phyloP scores from a whole-genome alignment of 92 coral and sea anemone species.

The Pocillopora grandis region DNA sequence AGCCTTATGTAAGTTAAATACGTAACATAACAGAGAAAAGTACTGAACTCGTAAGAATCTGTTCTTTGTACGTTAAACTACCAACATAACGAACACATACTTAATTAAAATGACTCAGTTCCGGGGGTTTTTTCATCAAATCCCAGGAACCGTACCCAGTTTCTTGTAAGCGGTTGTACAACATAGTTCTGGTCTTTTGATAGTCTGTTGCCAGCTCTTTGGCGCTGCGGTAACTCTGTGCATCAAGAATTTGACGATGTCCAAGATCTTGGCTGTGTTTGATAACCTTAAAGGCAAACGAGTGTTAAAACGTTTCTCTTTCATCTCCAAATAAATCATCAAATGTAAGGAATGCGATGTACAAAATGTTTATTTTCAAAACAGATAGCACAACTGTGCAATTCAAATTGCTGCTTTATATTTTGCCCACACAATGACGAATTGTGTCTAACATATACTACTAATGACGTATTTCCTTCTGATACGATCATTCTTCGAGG shows the following conservation, averaged over 20 bases:
- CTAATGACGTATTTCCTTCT: too few relatives aligned
- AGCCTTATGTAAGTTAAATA: too few relatives aligned
- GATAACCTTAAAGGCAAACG: conserved; percentile 39
- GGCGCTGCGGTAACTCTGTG: conserved; percentile 64
- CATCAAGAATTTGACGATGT: conserved; percentile 45
- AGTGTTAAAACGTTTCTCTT: not conserved
- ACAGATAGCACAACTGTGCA: too few relatives aligned
- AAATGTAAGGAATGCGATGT: too few relatives aligned
- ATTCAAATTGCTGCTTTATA: too few relatives aligned
- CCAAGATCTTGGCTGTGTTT: conserved; percentile 49
- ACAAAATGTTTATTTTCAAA: not conserved
- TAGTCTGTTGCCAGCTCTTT: conserved; percentile 76
- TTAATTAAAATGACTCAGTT: conserved; percentile 64
- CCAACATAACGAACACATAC: not conserved
- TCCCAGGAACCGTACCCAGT: conserved; percentile 81
- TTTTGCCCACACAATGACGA: too few relatives aligned
- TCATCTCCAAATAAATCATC: too few relatives aligned
- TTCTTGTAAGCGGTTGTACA: conserved; percentile 63
- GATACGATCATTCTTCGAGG: too few relatives aligned
- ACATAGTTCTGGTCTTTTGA: conserved; percentile 61
- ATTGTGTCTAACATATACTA: too few relatives aligned
- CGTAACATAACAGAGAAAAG: too few relatives aligned
- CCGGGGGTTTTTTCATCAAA: conserved; percentile 90
- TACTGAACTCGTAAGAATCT: too few relatives aligned
- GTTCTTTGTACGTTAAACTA: not conserved